Percentiles rank a stretch among this genome's conserved stretches.
Evolutionary conservation across 2,113 vertebrate genomes (phyloP).

Genomic region (Pogonocichla stellata): DNA sequence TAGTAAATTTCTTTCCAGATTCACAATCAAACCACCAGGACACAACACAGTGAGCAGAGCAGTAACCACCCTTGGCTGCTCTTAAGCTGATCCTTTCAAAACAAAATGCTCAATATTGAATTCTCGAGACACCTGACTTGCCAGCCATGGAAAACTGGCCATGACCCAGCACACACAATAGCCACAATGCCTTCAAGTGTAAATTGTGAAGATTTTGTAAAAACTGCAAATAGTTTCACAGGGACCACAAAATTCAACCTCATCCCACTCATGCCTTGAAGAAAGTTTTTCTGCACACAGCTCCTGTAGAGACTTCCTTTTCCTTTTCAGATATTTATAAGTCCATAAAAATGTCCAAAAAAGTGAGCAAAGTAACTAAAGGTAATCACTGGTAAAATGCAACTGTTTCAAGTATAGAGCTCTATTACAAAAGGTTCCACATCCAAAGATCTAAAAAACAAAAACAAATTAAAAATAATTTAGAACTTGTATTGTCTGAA

Average conservation of each 20-base stretch:
- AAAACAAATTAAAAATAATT: not conserved
- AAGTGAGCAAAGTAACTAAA: not conserved
- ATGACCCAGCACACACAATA: not conserved
- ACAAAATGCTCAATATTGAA: not conserved
- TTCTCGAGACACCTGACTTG: not conserved
- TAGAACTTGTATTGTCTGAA: not conserved
- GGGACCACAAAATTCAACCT: not conserved
- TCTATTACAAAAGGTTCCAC: not conserved
- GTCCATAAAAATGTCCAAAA: not conserved
- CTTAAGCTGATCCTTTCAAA: not conserved
- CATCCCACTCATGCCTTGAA: not conserved
- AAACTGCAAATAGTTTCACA: not conserved
- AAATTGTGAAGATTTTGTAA: not conserved
- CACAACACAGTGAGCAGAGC: not conserved
- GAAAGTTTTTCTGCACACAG: not conserved
- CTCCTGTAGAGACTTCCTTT: not conserved
- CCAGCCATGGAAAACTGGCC: not conserved
- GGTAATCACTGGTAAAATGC: not conserved
- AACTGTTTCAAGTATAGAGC: not conserved
- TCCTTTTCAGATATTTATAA: not conserved
- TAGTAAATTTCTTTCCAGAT: not conserved
- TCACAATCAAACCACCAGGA: accelerated
- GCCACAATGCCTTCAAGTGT: not conserved
- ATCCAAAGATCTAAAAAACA: not conserved
- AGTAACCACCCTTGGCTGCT: not conserved